Evolutionary conservation across 2,113 vertebrate genomes (phyloP), one percentile per base, ranked within the genome.

Genomic region (Ornithorhynchus anatinus): DNA sequence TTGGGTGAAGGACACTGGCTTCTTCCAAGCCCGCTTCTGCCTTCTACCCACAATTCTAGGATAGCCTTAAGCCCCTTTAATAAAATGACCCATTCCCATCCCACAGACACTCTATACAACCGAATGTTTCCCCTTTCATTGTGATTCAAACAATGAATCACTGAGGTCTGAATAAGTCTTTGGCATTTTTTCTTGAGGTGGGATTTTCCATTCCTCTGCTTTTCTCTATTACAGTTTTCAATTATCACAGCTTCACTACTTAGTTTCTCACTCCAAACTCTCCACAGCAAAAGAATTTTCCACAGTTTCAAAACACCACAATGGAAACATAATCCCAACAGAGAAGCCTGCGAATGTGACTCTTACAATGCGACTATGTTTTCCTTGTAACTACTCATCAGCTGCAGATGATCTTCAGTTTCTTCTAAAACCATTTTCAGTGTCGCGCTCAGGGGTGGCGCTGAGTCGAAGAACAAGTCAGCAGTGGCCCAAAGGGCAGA

Each of bases 71-170:
- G n/a, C 54, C 75, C 60, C 22, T 59, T 37, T 77, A 83, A 75
- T 72, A 67, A 8, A 2, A 56, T 70, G 47, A 64, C 62, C 65
- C 76, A 62, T 58, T 80, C 75, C 73, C 75, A 67, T 22, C 62
- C 64, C 75, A 16, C 59, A 82, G 64, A 53, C 31, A 31, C 47
- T 66, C 61, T 65, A 57, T 52, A 58, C 59, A 77, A 72, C 16
- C 32, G 2, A 5, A 64, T 38, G 58, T 54, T 74, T 69, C 36
- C 20, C 23, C 38, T 60, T 42, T 44, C 33, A 9, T 52, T 78
- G 72, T 59, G 80, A 77, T 33, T 78, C 32, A 52, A 81, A 73
- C 60, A 51, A 66, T 62, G 76, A 75, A 82, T 78, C 67, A 60
- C 38, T 1, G 51, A 2, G 5, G 35, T 22, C 69, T 40, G 35